Percentiles rank a stretch among this genome's conserved stretches.
Evolutionary conservation across 2,888 invertebrate species (phyloP).

Genomic region (Cheilosia urbana): DNA sequence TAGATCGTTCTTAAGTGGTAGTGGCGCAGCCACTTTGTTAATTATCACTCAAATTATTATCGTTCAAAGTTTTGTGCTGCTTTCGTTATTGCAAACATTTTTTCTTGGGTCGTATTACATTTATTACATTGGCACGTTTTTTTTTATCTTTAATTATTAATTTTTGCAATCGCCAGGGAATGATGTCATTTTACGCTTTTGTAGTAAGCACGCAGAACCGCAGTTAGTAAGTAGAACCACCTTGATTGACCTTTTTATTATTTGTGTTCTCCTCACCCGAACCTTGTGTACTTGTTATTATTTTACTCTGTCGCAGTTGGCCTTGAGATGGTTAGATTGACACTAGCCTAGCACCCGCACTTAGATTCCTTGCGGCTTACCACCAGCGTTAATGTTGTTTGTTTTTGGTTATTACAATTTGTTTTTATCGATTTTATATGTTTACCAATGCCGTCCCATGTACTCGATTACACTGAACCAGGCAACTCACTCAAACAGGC

Average conservation of each 20-base stretch:
- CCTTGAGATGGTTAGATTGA: neutral
- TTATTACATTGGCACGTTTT: slow-evolving; percentile 52
- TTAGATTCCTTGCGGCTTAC: neutral
- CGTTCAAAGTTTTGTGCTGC: slow-evolving; percentile 33
- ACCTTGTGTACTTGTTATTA: slow-evolving; percentile 33
- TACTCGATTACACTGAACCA: neutral
- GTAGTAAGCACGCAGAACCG: slow-evolving; percentile 62
- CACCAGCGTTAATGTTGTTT: slow-evolving; percentile 20
- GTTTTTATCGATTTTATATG: slow-evolving; percentile 51
- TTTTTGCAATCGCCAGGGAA: slow-evolving; percentile 51
- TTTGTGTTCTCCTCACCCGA: slow-evolving; percentile 10
- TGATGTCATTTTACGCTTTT: slow-evolving; percentile 74
- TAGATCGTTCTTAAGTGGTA: neutral
- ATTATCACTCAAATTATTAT: slow-evolving; percentile 14
- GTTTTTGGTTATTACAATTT: slow-evolving; percentile 16
- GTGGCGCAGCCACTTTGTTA: slow-evolving; percentile 4
- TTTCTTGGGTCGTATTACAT: slow-evolving; percentile 33
- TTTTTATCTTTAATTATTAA: slow-evolving; percentile 42
- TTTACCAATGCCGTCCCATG: slow-evolving; percentile 8
- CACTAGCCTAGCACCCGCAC: slow-evolving; percentile 7
- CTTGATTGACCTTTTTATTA: slow-evolving; percentile 65
- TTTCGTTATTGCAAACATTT: slow-evolving; percentile 49
- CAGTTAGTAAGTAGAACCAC: slow-evolving; percentile 71
- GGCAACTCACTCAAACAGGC: neutral
- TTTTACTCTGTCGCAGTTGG: slow-evolving; percentile 35